Evolutionary conservation across 1,140 invertebrate genomes (phyloP).

Genomic region (Hermetia illucens): DNA sequence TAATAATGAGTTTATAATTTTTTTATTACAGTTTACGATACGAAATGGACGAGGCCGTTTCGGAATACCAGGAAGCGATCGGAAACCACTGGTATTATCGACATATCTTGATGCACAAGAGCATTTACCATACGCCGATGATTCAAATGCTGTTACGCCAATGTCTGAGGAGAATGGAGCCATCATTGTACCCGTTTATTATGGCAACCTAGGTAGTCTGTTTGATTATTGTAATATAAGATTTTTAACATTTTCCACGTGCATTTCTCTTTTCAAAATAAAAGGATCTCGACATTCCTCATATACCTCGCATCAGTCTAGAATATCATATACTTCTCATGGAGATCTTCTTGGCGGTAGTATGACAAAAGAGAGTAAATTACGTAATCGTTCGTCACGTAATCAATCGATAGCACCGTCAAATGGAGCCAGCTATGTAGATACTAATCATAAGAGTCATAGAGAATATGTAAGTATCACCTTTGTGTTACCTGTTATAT

Average conservation of each 20-base stretch:
- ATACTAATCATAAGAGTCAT: conserved; percentile 51
- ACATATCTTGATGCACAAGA: conserved; percentile 92
- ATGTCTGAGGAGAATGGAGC: conserved; percentile 96
- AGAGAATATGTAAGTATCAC: conserved; percentile 50
- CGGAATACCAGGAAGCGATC: conserved; percentile 58
- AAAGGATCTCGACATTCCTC: conserved; percentile 76
- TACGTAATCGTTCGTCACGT: conserved; percentile 57
- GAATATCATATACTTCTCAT: conserved; percentile 85
- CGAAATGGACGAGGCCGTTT: conserved; percentile 59
- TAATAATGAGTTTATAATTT: no score
- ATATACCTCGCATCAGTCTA: conserved; percentile 84
- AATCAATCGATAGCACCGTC: conserved; percentile 45
- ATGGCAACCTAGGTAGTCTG: conserved; percentile 52
- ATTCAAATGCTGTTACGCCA: conserved; percentile 93
- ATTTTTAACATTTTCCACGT: conserved; percentile 6
- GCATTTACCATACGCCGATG: conserved; percentile 92
- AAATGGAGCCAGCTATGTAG: conserved; percentile 36
- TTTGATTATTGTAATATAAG: background rate
- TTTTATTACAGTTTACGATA: conserved; percentile 40
- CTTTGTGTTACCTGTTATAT: background rate
- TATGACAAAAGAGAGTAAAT: conserved; percentile 72
- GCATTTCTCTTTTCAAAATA: conserved; percentile 9
- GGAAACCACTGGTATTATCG: conserved; percentile 85
- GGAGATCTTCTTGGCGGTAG: conserved; percentile 65
- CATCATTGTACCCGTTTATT: conserved; percentile 81